Evolutionary conservation across 2,113 vertebrate species (phyloP), one percentile per base, ranked within the genome.

Genomic region (Planiliza haematocheilus): DNA sequence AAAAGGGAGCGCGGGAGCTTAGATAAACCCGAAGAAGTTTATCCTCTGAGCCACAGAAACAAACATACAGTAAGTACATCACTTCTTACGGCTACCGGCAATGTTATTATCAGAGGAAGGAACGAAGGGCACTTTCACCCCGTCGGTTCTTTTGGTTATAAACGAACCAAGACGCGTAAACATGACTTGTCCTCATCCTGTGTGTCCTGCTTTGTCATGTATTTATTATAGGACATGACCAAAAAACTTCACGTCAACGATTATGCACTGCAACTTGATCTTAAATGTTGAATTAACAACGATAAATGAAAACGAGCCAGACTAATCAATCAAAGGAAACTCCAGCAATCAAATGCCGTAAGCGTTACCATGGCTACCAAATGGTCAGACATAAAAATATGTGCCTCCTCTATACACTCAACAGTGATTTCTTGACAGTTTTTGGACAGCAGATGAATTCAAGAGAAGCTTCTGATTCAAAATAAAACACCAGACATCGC

Each of bases 21-120:
- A 65, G 34, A 68, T 21, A 52, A 21, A 46, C 57, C 48, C 3
- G 21, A 49, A 79, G 39, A 41, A 49, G 69, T 13, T 24, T 69
- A 67, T 83, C 39, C 72, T 77, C 58, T 30, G 34, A 4, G n/a
- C 13, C 48, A 59, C 24, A 45, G 21, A 10, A 18, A 56, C 18
- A 42, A 18, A 60, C n/a, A 42, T 1, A 39, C n/a, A n/a, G n/a
- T n/a, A 4, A 50, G 12, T 20, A 50, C 43, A 41, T 74, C 17
- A 13, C 21, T 39, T 39, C 66, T 13, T 45, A 41, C 16, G 12
- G 36, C 17, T 16, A 11, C n/a, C 20, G 46, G 11, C 46, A 49
- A 7, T 49, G 48, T 20, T 11, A 18, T 20, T 21, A 24, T 11
- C 11, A 50, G 2, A 51, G 9, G 24, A 53, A 34, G 30, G 36